Evolutionary conservation across 1,140 invertebrate species (phyloP), one percentile per base, ranked within the genome.

Genomic region (Drosophila nikananu): DNA sequence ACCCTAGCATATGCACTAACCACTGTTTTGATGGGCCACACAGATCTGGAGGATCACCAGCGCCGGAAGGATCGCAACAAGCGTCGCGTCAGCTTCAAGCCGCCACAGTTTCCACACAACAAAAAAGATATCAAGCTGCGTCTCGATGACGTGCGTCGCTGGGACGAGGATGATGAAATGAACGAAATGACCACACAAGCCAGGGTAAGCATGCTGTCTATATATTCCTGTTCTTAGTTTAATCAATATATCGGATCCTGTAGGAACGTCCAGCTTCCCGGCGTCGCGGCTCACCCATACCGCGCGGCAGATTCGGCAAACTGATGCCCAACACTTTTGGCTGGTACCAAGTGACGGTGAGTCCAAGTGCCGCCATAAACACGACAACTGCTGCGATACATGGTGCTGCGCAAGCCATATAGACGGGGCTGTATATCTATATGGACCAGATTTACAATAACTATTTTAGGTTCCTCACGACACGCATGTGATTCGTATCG

Each of bases 281-380:
- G 1, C 70, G 84, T 4, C 77, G 84, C 13, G 86, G 82, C 13
- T 84, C 83, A 25, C 72, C 82, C 4, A 75, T 80, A 68, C 74
- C 77, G 27, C 76, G 92, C 3, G 92, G 84, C 8, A 92, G 92
- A 77, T 92, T 92, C 42, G 86, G 76, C 37, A 91, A 92, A 77
- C 77, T 87, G 3, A 52, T 81, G 37, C 79, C 71, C 37, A 93
- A 80, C 77, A 54, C 25, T 23, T 77, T 67, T 80, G 92, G 92
- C 48, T 93, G 92, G 92, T 93, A 93, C 59, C 92, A 93, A 80
- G 76, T 93, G 6, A 84, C 90, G 81, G 91, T 92, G 59, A 92
- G 91, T 92, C 2, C 17, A 7, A 41, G 30, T 42, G 19, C n/a
- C 23, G 27, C 49, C n/a, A 51, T 30, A 30, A 62, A 62, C 27